Evolutionary conservation across 2,888 invertebrate species (phyloP), one percentile per base, ranked within the genome.

Genomic region (Elegia similella): DNA sequence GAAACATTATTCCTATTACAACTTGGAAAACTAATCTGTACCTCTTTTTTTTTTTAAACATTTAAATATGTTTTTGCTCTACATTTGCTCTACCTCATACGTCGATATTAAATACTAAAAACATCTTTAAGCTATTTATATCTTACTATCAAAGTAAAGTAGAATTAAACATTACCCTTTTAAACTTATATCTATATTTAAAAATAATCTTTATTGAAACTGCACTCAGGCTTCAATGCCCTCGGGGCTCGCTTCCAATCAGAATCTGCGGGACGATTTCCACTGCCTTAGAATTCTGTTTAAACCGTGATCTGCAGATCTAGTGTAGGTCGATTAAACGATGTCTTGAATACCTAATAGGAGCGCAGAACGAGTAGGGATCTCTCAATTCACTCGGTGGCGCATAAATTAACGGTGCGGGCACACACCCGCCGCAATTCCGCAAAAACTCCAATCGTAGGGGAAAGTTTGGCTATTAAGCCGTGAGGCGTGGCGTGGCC

Each of bases 391-490:
- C 83, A 80, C 75, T 86, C 75, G 73, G 74, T 68, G 69, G 74
- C 80, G 85, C 84, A 89, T 90, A 91, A 90, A 89, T 90, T 90
- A 90, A 80, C 78, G 76, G 77, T 67, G 73, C 69, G 72, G 71
- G 76, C 80, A 80, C 78, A 80, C 79, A 71, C 76, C 80, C 76
- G 70, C 84, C 79, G 80, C 83, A 82, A 78, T 83, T 82, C 82
- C 83, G 74, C 88, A 91, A 91, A 91, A 91, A 90, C 84, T 89
- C 87, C 84, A 86, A 88, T 89, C 80, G 88, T 82, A 81, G 82
- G 84, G 85, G 76, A 89, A 91, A 91, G 88, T 91, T 90, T 80
- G 85, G 84, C 86, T 88, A 90, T 91, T 91, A 90, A 90, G 88
- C 86, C 86, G 78, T 82, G 86, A 88, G 89, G 84, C 88, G 88